Evolutionary conservation across 2,113 vertebrate genomes (phyloP).

Genomic region (Halcyon malimbica): DNA sequence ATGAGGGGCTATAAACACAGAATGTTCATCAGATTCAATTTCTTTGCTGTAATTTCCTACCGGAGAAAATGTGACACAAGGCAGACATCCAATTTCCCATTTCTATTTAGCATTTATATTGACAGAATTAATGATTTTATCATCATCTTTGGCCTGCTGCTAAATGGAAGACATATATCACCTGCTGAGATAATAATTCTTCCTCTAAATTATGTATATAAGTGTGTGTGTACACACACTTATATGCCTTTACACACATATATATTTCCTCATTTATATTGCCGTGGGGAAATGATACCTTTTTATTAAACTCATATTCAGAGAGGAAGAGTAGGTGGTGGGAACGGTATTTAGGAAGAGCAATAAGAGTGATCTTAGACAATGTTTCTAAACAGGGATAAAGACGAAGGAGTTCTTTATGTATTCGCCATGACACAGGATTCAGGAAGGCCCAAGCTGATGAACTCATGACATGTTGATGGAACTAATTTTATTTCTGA

Average conservation of each 20-base stretch:
- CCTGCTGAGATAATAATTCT: conserved; percentile 39
- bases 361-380: conserved; percentile 3
- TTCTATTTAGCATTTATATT: conserved; percentile 85
- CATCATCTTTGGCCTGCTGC: conserved; percentile 67
- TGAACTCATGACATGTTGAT: neutral
- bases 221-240: neutral
- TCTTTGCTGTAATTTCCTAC: conserved; percentile 76
- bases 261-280: neutral
- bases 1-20: conserved; percentile 62
- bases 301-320: conserved; percentile 29
- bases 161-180: conserved; percentile 66
- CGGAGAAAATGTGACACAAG: conserved; percentile 70
- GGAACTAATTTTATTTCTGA: conserved; percentile 47
- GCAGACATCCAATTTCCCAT: conserved; percentile 76
- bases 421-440: conserved; percentile 10
- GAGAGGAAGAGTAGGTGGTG: neutral
- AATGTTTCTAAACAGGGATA: conserved; percentile 3
- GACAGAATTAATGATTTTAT: conserved; percentile 81
- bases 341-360: neutral
- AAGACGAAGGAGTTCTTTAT: conserved; percentile 20
- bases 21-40: conserved; percentile 73
- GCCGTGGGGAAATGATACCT: neutral
- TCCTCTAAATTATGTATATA: neutral
- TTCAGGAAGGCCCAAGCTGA: conserved; percentile 11
- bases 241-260: neutral